Evolutionary conservation across 2,888 invertebrate genomes (phyloP), one percentile per base, ranked within the genome.

Genomic region (Microplitis manilae): DNA sequence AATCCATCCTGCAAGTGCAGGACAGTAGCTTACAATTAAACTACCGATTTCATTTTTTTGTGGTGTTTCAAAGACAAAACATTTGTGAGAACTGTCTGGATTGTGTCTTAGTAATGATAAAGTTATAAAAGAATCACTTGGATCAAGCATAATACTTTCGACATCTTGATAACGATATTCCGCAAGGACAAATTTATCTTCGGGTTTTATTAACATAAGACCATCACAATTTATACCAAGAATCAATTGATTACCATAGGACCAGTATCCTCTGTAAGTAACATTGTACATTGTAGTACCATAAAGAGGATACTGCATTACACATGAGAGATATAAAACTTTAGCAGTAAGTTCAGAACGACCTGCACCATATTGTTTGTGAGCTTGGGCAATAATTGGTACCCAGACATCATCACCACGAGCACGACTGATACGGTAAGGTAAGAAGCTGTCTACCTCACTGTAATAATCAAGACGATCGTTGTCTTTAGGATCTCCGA

Each of bases 271-370:
- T 82, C 97, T 94, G 89, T 98, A 98, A 0, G 96, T 95, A 79
- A 98, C 98, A 9, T 95, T 95, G 91, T 95, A 97, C 91, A 92
- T 92, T 60, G 96, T 96, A 77, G 96, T 96, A 6, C 97, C 97
- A 83, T 96, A 97, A 0, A 98, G 92, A 0, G 98, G 97, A 90
- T 97, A 98, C 90, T 98, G 98, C 96, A 98, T 98, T 5, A 98
- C 98, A 87, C 97, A 97, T 0, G 97, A 96, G 79, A 98, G 91
- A 90, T 98, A 98, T 81, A 98, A 91, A 30, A 97, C 97, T 91
- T 98, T 98, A 17, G 97, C 96, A 0, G 97, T 96, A 65, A 98
- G 91, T 87, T 97, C 97, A 0, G 96, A 94, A 76, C 97, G 94
- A 0, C 97, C 96, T n/a, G 96, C 94, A 73, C 98, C 98, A 88